These are phyloP conservation scores for Lasiurus cinereus DNA, from an alignment of 2,113 vertebrate species.

Conservation along the genomic window DNA sequence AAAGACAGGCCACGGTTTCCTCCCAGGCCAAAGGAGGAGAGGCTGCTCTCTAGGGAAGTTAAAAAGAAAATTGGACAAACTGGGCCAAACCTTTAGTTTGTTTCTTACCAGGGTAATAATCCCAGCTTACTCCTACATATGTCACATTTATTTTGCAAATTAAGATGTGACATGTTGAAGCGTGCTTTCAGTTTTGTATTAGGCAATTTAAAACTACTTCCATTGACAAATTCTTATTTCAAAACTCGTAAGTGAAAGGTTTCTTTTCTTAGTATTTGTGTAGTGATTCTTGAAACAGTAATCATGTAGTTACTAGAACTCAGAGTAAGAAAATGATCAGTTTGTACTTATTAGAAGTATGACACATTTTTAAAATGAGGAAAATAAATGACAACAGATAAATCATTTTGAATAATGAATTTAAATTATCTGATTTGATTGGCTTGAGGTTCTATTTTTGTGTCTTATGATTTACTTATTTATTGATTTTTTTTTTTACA, in stretches of 20 bases:
- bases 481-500: too few relatives aligned
- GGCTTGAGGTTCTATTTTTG: not conserved
- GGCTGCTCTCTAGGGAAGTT: not conserved
- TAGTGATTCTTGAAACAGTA: slow-evolving; percentile 53
- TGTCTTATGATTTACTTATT: not conserved
- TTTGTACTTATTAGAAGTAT: slow-evolving; percentile 40
- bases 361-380: slow-evolving; percentile 17
- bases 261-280: slow-evolving; percentile 26
- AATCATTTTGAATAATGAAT: slow-evolving; percentile 32
- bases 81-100: not conserved
- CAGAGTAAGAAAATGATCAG: not conserved
- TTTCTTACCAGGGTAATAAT: slow-evolving; percentile 50
- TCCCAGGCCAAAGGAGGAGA: not conserved
- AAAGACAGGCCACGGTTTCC: not conserved
- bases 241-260: not conserved
- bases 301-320: slow-evolving; percentile 28
- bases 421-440: slow-evolving; percentile 20
- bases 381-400: slow-evolving; percentile 26
- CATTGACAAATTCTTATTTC: slow-evolving; percentile 37
- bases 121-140: not conserved
- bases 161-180: not conserved
- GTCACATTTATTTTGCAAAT: slow-evolving; percentile 21
- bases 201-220: slow-evolving; percentile 40
- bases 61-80: not conserved
- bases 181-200: slow-evolving; percentile 14